These are phyloP conservation scores for Chaenodraco wilsoni DNA, from an alignment of 2,797 vertebrate genomes.

Conservation along the genomic window DNA sequence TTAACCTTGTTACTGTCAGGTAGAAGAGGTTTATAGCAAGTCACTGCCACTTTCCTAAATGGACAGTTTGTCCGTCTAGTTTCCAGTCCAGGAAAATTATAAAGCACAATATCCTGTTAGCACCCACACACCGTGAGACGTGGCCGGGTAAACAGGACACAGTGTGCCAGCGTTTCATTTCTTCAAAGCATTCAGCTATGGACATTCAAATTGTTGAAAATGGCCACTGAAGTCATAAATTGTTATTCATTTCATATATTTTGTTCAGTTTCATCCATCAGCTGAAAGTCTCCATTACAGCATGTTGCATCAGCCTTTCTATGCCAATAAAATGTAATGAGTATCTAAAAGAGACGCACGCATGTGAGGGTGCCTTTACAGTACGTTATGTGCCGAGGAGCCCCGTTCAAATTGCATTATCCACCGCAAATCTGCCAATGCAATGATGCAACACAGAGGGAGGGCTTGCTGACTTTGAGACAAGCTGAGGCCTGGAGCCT, in stretches of 20 bases:
- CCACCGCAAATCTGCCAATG: conserved; percentile 33
- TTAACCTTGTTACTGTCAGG: background rate
- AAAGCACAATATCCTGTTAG: conserved; percentile 21
- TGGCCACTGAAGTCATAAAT: background rate
- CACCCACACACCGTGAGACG: background rate
- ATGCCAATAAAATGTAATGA: background rate
- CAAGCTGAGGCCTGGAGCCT: conserved; percentile 10
- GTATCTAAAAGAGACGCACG: conserved; percentile 2
- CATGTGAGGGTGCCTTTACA: background rate
- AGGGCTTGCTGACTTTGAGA: conserved; percentile 23
- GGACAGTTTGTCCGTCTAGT: conserved; percentile 10
- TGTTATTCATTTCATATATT: conserved; percentile 7
- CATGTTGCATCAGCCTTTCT: conserved; percentile 26
- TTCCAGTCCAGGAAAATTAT: conserved; percentile 35
- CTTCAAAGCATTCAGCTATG: background rate
- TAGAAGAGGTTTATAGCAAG: background rate
- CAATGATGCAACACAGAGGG: conserved; percentile 31
- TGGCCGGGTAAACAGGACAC: background rate
- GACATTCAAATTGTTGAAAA: background rate
- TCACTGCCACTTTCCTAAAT: conserved; percentile 19
- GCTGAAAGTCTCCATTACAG: conserved; percentile 24
- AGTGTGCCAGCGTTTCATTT: conserved; percentile 3
- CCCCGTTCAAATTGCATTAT: conserved; percentile 33
- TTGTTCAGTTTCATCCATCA: background rate
- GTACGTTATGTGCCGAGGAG: background rate